phyloP scores from a whole-genome alignment of 1,140 invertebrate species.

The Venturia canescens region DNA sequence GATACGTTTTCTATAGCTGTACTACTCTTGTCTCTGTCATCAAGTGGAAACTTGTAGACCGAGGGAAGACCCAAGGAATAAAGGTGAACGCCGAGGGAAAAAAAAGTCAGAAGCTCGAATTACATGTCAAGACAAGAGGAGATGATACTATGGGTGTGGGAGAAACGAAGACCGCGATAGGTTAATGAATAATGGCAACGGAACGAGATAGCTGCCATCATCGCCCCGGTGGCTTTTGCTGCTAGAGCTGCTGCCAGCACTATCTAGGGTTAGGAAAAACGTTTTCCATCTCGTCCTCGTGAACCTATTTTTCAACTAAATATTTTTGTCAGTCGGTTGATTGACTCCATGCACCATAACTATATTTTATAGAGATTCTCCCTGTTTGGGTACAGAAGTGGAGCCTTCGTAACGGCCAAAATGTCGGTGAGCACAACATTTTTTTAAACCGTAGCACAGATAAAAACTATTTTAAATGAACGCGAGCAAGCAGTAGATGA shows the following conservation, averaged over 20 bases:
- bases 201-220: conserved; percentile 29
- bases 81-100: conserved; percentile 18
- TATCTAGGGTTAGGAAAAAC: background rate
- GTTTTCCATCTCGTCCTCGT: conserved; percentile 27
- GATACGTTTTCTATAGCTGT: background rate
- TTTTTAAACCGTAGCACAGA: too few relatives aligned
- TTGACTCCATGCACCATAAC: too few relatives aligned
- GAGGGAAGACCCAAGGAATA: background rate
- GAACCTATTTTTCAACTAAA: background rate
- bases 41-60: background rate
- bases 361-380: too few relatives aligned
- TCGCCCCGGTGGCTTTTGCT: conserved; percentile 37
- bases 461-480: too few relatives aligned
- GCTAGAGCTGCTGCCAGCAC: conserved; percentile 29
- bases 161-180: conserved; percentile 11
- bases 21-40: conserved; percentile 16
- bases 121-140: conserved; percentile 32
- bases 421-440: too few relatives aligned
- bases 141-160: conserved; percentile 12
- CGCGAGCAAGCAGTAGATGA: background rate
- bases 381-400: too few relatives aligned
- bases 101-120: conserved; percentile 20
- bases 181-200: conserved; percentile 36
- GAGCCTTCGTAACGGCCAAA: too few relatives aligned
- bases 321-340: background rate